Base-by-base conservation (phyloP, 2,888 invertebrate genomes). In the Bimastos eiseni region DNA sequence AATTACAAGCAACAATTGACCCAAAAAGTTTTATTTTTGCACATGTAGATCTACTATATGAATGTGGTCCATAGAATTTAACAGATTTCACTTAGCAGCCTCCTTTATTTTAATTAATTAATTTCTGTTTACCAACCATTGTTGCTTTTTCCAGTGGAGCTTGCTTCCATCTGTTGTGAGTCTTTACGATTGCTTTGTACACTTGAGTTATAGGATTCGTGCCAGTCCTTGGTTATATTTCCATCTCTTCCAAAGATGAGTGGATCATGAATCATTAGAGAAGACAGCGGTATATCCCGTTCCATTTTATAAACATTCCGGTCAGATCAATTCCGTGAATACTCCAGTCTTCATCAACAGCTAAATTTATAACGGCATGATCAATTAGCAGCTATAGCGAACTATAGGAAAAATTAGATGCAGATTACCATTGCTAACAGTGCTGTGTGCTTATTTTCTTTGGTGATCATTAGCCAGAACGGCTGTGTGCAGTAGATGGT, bases 291-390 rank as follows among this genome's bases (percentile, higher is more conserved):
- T 86, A 24, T 34, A 86, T 86, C 86, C 86, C 34, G 86, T 36
- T 86, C 86, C 86, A 86, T 86, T 86, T 24, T 86, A 36, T 37
- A 37, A 86, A 36, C 86, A 86, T 86, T 86, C 86, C 86, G 86
- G 24, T 86, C 6, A 30, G 34, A 86, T 37, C 36, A 86, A 21
- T 24, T 86, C 86, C 37, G 24, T 33, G n/a, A 37, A 86, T 86
- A 37, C 86, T 86, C 36, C 19, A 86, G 86, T 86, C 34, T 34
- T 34, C 86, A 36, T 86, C 86, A 86, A 36, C 24, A 34, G 86
- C 86, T 37, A 70, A 70, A 70, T n/a, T n/a, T n/a, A n/a, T n/a
- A 70, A n/a, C 0, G 11, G 30, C 8, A n/a, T 8, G n/a, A 49
- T 49, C 21, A 49, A 24, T 49, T 21, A 49, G 70, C n/a, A 70